These are phyloP conservation scores for Phalacrocorax aristotelis DNA, from an alignment of 2,113 vertebrate species.

Conservation along the genomic window DNA sequence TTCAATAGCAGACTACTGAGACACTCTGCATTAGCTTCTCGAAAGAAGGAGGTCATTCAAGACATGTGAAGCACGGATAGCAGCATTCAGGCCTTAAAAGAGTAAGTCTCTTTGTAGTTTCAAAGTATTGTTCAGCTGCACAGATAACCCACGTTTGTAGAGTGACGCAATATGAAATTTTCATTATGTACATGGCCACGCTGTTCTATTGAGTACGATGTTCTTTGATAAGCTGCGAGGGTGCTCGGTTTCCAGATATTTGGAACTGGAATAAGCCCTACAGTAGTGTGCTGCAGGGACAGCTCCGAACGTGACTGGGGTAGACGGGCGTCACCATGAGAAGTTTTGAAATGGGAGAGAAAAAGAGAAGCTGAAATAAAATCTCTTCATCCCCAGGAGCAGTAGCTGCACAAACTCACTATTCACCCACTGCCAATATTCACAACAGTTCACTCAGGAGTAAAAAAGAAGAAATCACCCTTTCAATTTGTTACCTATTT, in stretches of 20 bases:
- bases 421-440: neutral
- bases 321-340: neutral
- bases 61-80: neutral
- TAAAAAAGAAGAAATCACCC: neutral
- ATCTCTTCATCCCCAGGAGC: neutral
- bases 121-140: neutral
- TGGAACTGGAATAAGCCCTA: neutral
- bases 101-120: slow-evolving; percentile 22
- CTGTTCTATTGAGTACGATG: neutral
- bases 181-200: neutral
- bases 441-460: neutral
- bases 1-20: neutral
- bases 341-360: neutral
- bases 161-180: neutral
- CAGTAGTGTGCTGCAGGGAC: neutral
- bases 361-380: neutral
- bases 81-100: slow-evolving; percentile 7
- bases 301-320: neutral
- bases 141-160: neutral
- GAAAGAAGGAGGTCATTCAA: slow-evolving; percentile 25
- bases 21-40: neutral
- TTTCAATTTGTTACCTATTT: neutral
- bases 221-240: neutral
- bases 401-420: neutral
- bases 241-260: neutral